Evolutionary conservation across 2,797 vertebrate species (phyloP).

Genomic region (Spinus pinus): DNA sequence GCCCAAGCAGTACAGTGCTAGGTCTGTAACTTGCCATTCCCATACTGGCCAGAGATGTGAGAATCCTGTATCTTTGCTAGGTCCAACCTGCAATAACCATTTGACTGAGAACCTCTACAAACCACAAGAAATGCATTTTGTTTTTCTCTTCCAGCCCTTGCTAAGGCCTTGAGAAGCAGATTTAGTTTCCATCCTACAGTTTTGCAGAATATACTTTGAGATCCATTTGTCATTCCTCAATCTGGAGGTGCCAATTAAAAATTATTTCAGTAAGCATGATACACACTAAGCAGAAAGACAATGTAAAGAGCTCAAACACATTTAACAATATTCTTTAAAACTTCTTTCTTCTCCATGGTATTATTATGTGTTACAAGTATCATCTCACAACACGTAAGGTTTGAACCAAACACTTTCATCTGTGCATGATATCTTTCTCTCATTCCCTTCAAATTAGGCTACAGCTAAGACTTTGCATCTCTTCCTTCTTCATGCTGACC

Average conservation of each 20-base stretch:
- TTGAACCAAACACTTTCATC: not conserved
- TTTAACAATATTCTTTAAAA: not conserved
- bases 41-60: not conserved
- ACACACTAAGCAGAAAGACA: not conserved
- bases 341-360: not conserved
- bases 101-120: not conserved
- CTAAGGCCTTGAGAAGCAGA: not conserved
- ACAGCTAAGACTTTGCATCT: not conserved
- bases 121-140: not conserved
- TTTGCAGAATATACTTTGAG: not conserved
- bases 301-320: not conserved
- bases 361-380: not conserved
- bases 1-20: not conserved
- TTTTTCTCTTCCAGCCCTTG: not conserved
- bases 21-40: not conserved
- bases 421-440: not conserved
- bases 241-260: not conserved
- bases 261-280: not conserved
- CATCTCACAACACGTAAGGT: not conserved
- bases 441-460: not conserved
- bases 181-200: not conserved
- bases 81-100: not conserved
- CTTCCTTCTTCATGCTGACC: not conserved
- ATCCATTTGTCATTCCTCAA: not conserved
- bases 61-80: fast-evolving